These are phyloP conservation scores for Stigmatopora argus DNA, from an alignment of 2,113 vertebrate species.

Conservation along the genomic window DNA sequence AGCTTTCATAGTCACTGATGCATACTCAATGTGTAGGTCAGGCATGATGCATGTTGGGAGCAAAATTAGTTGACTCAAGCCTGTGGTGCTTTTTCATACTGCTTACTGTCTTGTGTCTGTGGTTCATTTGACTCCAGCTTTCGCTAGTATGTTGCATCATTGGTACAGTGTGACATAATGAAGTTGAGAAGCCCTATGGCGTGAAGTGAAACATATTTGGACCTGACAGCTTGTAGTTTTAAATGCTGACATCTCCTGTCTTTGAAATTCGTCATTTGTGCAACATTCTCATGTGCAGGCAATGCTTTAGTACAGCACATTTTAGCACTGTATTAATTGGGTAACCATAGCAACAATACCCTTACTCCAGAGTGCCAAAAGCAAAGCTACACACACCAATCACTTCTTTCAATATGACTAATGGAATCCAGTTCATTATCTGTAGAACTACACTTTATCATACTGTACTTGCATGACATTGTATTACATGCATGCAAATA, in stretches of 20 bases:
- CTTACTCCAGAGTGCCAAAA: neutral
- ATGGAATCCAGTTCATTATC: neutral
- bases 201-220: neutral
- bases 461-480: neutral
- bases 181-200: neutral
- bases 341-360: constrained; percentile 6
- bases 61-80: constrained; percentile 25
- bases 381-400: neutral
- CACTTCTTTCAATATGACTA: neutral
- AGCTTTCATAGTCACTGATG: constrained; percentile 36
- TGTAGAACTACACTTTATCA: neutral
- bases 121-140: neutral
- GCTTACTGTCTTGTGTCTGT: constrained; percentile 11
- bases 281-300: neutral
- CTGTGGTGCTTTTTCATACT: constrained; percentile 42
- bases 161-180: neutral
- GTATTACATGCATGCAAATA: neutral
- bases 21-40: constrained; percentile 60
- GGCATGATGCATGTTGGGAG: constrained; percentile 44
- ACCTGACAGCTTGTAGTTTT: neutral
- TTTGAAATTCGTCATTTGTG: neutral
- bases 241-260: neutral
- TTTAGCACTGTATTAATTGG: neutral
- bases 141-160: neutral
- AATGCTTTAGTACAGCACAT: neutral